phyloP scores from a whole-genome alignment of 1,140 invertebrate species.

The Nasonia longicornis region DNA sequence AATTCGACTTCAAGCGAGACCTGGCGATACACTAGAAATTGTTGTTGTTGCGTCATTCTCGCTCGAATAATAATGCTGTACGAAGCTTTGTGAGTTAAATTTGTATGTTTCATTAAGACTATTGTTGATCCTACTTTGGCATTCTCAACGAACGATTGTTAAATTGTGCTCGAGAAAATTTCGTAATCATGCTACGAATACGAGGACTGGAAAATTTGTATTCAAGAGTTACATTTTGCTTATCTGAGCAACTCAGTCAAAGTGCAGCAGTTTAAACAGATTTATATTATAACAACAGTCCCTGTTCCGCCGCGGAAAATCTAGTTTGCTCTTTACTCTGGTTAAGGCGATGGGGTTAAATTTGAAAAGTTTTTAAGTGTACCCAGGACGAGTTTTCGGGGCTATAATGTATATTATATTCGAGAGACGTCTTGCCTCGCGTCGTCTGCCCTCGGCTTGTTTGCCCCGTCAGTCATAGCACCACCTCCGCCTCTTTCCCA shows the following conservation, averaged over 20 bases:
- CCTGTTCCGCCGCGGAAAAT: slow-evolving; percentile 22
- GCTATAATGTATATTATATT: slow-evolving; percentile 29
- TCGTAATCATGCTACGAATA: no score
- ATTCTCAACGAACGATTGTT: no score
- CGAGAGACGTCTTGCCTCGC: slow-evolving; percentile 21
- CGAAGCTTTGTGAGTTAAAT: no score
- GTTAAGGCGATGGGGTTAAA: slow-evolving; percentile 63
- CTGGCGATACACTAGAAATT: slow-evolving; percentile 16
- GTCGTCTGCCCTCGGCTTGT: slow-evolving; percentile 53
- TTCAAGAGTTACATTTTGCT: neutral
- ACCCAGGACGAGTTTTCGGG: slow-evolving; percentile 41
- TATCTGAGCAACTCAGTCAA: neutral
- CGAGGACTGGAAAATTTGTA: neutral
- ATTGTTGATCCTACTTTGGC: no score
- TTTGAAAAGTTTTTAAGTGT: slow-evolving; percentile 69
- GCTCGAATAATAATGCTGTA: no score
- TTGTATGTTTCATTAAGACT: no score
- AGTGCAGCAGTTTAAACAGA: slow-evolving; percentile 24
- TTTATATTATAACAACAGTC: slow-evolving; percentile 31
- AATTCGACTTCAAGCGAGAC: neutral
- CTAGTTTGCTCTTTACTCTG: slow-evolving; percentile 5
- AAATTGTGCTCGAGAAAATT: no score
- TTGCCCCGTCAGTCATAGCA: slow-evolving; percentile 65
- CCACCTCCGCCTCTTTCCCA: slow-evolving; percentile 52
- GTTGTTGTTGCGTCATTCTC: neutral